phyloP scores from a whole-genome alignment of 1,140 invertebrate species.

The Penaeus chinensis region DNA sequence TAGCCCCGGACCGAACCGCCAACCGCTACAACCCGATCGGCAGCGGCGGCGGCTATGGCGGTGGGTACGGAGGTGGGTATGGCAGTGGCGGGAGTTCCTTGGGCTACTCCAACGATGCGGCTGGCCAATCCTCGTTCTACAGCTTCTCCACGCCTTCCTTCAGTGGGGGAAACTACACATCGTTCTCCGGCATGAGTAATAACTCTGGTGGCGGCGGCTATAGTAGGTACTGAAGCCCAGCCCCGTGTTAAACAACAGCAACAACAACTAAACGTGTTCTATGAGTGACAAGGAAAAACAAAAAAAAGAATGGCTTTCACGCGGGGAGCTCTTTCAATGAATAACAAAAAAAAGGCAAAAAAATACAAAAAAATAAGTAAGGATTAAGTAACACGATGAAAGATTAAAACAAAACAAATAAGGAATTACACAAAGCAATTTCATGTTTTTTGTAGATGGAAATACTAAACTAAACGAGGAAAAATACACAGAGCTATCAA shows the following conservation, averaged over 20 bases:
- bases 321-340: too few species aligned
- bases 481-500: slow-evolving; percentile 57
- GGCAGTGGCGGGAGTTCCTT: neutral
- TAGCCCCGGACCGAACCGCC: slow-evolving; percentile 55
- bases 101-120: slow-evolving; percentile 37
- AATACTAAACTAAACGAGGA: neutral
- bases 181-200: slow-evolving; percentile 50
- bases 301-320: slow-evolving; percentile 11
- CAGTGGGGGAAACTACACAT: slow-evolving; percentile 55
- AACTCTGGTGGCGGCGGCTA: slow-evolving; percentile 36
- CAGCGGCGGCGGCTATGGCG: slow-evolving; percentile 55
- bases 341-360: too few species aligned
- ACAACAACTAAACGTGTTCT: too few species aligned
- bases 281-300: slow-evolving; percentile 11
- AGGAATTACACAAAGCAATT: slow-evolving; percentile 28
- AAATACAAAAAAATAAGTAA: neutral
- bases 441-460: slow-evolving; percentile 52
- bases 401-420: slow-evolving; percentile 42
- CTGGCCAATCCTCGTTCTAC: slow-evolving; percentile 53
- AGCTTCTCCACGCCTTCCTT: slow-evolving; percentile 56
- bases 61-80: slow-evolving; percentile 22
- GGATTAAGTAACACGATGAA: slow-evolving; percentile 32
- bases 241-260: too few species aligned
- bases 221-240: slow-evolving; percentile 42
- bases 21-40: slow-evolving; percentile 60